phyloP scores from a whole-genome alignment of 2,888 invertebrate species.

The Drosophila subquinaria region DNA sequence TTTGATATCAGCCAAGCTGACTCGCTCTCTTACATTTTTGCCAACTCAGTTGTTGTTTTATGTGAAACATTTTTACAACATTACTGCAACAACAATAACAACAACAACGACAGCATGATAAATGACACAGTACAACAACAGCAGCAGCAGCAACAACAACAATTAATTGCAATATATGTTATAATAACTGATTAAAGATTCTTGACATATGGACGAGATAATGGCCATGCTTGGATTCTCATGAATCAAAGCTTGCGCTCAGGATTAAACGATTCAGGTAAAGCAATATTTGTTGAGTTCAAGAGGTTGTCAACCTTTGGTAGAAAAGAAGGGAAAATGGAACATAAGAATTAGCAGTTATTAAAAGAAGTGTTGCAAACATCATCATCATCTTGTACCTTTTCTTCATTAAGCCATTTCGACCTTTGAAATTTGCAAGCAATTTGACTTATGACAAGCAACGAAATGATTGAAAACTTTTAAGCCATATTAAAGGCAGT shows the following conservation, averaged over 20 bases:
- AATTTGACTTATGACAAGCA: slow-evolving; percentile 22
- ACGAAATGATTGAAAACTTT: slow-evolving; percentile 21
- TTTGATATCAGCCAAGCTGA: slow-evolving; percentile 69
- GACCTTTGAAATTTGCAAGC: slow-evolving; percentile 6
- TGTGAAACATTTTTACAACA: slow-evolving; percentile 70
- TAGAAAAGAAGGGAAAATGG: not conserved
- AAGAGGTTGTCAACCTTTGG: not conserved
- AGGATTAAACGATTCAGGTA: not conserved
- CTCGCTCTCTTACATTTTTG: slow-evolving; percentile 28
- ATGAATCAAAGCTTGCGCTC: slow-evolving; percentile 26
- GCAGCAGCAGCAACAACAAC: slow-evolving; percentile 13
- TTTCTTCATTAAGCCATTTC: not conserved
- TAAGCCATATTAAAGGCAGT: slow-evolving; percentile 13
- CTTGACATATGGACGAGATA: slow-evolving; percentile 56
- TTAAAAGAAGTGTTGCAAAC: not conserved
- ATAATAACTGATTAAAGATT: slow-evolving; percentile 72
- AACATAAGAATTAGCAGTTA: not conserved
- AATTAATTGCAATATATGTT: slow-evolving; percentile 45
- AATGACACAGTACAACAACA: slow-evolving; percentile 27
- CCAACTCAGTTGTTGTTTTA: slow-evolving; percentile 60
- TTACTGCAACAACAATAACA: slow-evolving; percentile 47
- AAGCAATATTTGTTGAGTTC: not conserved
- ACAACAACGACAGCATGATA: slow-evolving; percentile 31
- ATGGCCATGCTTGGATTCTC: slow-evolving; percentile 30
- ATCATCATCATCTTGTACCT: not conserved